A percentile compares a stretch with the other conserved stretches of the same genome.
Evolutionary conservation across 2,113 vertebrate genomes (phyloP).

Genomic region (Notiomystis cincta): DNA sequence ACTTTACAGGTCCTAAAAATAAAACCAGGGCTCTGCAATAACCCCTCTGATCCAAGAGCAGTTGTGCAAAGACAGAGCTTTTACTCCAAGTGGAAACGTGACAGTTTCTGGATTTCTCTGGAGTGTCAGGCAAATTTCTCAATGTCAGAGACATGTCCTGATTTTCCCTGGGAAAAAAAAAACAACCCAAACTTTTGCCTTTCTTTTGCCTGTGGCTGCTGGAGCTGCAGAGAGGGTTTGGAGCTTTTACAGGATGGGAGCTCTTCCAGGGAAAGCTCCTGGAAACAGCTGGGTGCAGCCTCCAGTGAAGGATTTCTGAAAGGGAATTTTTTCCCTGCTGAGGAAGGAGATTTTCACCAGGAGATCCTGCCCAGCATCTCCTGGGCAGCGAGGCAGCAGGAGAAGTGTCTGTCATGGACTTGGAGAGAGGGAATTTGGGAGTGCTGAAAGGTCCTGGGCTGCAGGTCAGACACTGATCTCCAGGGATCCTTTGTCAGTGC

Average conservation of each 20-base stretch:
- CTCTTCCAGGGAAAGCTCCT: background rate
- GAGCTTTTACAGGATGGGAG: background rate
- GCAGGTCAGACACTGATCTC: background rate
- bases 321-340: background rate
- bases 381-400: background rate
- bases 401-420: background rate
- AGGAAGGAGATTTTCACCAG: background rate
- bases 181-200: background rate
- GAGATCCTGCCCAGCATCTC: background rate
- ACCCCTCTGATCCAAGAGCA: background rate
- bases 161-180: background rate
- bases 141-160: background rate
- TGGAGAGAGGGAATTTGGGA: background rate
- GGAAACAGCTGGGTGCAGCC: background rate
- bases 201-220: background rate
- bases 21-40: background rate
- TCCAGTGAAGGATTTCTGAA: background rate
- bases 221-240: background rate
- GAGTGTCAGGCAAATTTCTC: background rate
- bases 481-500: background rate
- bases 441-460: background rate
- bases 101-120: background rate
- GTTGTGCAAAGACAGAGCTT: background rate
- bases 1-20: background rate
- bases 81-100: background rate